phyloP scores from a whole-genome alignment of 2,797 vertebrate genomes.

The Antennarius maculatus region DNA sequence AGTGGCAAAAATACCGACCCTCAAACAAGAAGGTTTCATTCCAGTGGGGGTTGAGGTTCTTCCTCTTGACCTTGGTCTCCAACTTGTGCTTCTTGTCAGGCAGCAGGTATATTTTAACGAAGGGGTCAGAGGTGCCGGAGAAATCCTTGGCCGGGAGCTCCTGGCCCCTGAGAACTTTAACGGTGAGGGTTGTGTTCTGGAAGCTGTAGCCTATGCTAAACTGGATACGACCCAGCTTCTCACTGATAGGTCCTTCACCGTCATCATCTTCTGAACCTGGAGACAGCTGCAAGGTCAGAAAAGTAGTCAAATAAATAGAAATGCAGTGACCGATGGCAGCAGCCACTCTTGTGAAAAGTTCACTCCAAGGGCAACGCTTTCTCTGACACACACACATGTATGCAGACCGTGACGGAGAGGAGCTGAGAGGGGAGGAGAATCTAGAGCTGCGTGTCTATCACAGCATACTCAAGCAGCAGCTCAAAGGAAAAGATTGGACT shows the following conservation, averaged over 20 bases:
- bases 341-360: constrained; percentile 20
- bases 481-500: constrained; percentile 61
- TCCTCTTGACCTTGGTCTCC: constrained; percentile 99
- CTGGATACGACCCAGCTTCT: constrained; percentile 97
- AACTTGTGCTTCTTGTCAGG: constrained; percentile 99
- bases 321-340: constrained; percentile 5
- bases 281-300: constrained; percentile 84
- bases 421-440: constrained; percentile 43
- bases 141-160: constrained; percentile 98
- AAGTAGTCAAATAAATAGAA: constrained; percentile 25
- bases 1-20: constrained; percentile 89
- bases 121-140: constrained; percentile 97
- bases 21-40: constrained; percentile 99
- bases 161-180: constrained; percentile 96
- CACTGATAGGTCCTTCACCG: constrained; percentile 90
- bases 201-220: constrained; percentile 99
- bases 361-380: constrained; percentile 42
- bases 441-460: constrained; percentile 52
- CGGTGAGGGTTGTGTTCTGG: constrained; percentile 97
- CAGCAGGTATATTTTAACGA: constrained; percentile 98
- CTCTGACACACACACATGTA: constrained; percentile 24
- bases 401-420: constrained; percentile 36
- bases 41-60: constrained; percentile 99
- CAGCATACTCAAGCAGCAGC: constrained; percentile 41
- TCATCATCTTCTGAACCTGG: constrained; percentile 96